Conservation (phyloP, 2,888 invertebrate genomes). For the Andrena marginata region DNA sequence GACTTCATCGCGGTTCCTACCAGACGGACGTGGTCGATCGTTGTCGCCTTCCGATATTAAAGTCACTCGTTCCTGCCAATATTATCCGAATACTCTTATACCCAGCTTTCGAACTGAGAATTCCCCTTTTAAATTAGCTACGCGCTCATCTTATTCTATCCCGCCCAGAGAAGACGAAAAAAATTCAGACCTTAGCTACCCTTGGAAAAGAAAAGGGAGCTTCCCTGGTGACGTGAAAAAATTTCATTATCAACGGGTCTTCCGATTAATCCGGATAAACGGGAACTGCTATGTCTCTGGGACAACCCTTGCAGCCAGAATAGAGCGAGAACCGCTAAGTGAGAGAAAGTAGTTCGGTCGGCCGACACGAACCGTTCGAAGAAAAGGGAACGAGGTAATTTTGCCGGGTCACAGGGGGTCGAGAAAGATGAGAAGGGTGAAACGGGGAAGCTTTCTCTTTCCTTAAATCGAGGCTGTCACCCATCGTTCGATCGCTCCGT, state of each 20-base stretch:
- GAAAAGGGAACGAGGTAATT: conserved; percentile 17
- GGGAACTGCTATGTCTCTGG: background rate
- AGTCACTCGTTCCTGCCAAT: no score
- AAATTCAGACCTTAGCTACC: background rate
- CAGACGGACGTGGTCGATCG: background rate
- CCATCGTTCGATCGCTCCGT: conserved; percentile 14
- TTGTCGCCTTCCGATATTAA: background rate
- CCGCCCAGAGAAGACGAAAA: background rate
- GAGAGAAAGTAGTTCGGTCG: conserved; percentile 9
- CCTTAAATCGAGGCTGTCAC: conserved; percentile 15
- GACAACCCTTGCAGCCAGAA: background rate
- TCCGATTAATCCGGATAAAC: conserved; percentile 6
- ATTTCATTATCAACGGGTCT: background rate
- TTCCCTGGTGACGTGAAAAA: background rate
- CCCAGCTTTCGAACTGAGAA: background rate
- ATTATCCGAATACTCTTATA: no score
- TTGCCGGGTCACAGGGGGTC: background rate
- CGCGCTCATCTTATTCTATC: background rate
- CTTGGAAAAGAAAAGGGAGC: no score
- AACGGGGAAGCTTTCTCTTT: conserved; percentile 30
- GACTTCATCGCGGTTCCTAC: background rate
- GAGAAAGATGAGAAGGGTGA: background rate
- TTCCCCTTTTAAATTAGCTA: background rate
- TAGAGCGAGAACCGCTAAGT: conserved; percentile 3
- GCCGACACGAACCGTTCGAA: background rate